Base-by-base conservation (phyloP, 2,888 invertebrate species). In the Troglohyphantes excavatus region DNA sequence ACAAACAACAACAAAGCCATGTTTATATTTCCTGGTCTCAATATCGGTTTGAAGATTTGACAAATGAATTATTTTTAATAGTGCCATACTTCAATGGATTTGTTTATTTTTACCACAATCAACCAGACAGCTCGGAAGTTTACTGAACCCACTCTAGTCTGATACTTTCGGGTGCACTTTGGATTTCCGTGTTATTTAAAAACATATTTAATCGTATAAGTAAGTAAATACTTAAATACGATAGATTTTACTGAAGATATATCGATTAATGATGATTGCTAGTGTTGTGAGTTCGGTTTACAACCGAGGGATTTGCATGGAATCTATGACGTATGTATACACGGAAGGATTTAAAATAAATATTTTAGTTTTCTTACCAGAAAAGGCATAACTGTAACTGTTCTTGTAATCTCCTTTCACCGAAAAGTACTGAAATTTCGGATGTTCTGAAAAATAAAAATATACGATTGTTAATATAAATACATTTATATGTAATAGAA, bases 341-440 rank as follows among this genome's bases (percentile, higher is more conserved):
- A n/a, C 53, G 53, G 53, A 53, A 53, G 29, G 23, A 39, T 39
- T 39, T 39, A 7, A 0, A 53, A 53, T n/a, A n/a, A 17, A 46
- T 19, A n/a, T n/a, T n/a, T n/a, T n/a, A n/a, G n/a, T 59, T 43
- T 59, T 73, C 78, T 90, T 84, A 90, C 89, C 89, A 29, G 89
- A 46, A 61, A 90, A 90, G 78, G 89, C 84, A 59, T 90, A 90
- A 59, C 89, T 90, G 78, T 72, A 90, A 59, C 89, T 90, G 78
- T 72, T 90, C 89, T 84, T 90, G 78, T 84, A 90, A 43, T 90
- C 89, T 43, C 84, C 89, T 59, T 90, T 90, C n/a, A 90, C 84
- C 5, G 89, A 84, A 39, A 90, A 90, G 39, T 90, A 90, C 65
- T 84, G 89, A 19, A 90, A 78, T 53, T 90, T 90, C 23, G 89